Evolutionary conservation across 2,113 vertebrate genomes (phyloP).

Genomic region (western clawed frog (Xenopus tropicalis)): UCB_Xtro_10.0 CM004443.2:21317001-21317500

Average conservation of each 20-base stretch:
- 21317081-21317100: slow-evolving; percentile 61
- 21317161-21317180: slow-evolving; percentile 41
- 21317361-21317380: slow-evolving; percentile 47
- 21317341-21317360: slow-evolving; percentile 52
- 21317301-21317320: slow-evolving; percentile 22
- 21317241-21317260: too few relatives aligned
- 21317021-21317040: slow-evolving; percentile 95
- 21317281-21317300: slow-evolving; percentile 1
- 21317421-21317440: slow-evolving; percentile 58
- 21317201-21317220: slow-evolving; percentile 38
- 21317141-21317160: slow-evolving; percentile 48
- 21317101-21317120: slow-evolving; percentile 45
- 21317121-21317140: slow-evolving; percentile 56
- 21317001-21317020: slow-evolving; percentile 90
- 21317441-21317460: slow-evolving; percentile 46
- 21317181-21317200: slow-evolving; percentile 48
- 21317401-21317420: slow-evolving; percentile 48
- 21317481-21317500: slow-evolving; percentile 41
- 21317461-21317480: slow-evolving; percentile 45
- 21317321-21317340: slow-evolving; percentile 61
- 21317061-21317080: slow-evolving; percentile 96
- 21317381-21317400: slow-evolving; percentile 50
- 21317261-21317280: background rate
- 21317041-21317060: slow-evolving; percentile 97
- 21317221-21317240: slow-evolving; percentile 28